Conservation (phyloP, 2,888 invertebrate genomes). For the Ennomos fuscantarius region DNA sequence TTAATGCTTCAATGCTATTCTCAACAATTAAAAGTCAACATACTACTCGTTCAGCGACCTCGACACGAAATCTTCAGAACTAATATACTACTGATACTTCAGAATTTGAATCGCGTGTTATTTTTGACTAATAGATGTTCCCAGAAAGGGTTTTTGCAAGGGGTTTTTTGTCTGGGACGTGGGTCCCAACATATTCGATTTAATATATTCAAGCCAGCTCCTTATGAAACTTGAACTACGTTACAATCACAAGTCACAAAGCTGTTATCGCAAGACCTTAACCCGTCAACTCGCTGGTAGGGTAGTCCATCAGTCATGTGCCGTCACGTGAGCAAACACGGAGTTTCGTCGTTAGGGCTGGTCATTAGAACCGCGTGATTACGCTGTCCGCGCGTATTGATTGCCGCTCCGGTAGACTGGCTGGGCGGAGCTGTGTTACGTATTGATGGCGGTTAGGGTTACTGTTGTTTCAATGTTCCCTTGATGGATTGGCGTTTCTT, state of each 20-base stretch:
- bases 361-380: constrained; percentile 55
- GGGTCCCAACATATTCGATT: no score
- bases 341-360: constrained; percentile 55
- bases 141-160: no score
- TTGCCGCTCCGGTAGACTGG: constrained; percentile 35
- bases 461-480: constrained; percentile 22
- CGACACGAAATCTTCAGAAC: no score
- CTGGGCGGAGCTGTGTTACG: constrained; percentile 17
- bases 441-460: constrained; percentile 23
- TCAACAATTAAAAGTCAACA: no score
- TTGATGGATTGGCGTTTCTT: constrained; percentile 26
- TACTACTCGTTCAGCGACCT: no score
- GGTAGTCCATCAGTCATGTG: constrained; percentile 47
- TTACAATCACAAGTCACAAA: constrained; percentile 4
- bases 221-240: constrained; percentile 1
- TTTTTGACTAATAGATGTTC: no score
- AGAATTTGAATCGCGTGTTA: no score
- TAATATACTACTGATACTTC: no score
- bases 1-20: no score
- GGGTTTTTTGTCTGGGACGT: no score
- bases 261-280: constrained; percentile 24
- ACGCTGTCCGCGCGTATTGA: constrained; percentile 57
- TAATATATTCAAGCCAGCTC: neutral
- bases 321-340: constrained; percentile 54
- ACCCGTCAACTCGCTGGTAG: constrained; percentile 12